phyloP scores from a whole-genome alignment of 2,113 vertebrate genomes.

The Numida meleagris region DNA sequence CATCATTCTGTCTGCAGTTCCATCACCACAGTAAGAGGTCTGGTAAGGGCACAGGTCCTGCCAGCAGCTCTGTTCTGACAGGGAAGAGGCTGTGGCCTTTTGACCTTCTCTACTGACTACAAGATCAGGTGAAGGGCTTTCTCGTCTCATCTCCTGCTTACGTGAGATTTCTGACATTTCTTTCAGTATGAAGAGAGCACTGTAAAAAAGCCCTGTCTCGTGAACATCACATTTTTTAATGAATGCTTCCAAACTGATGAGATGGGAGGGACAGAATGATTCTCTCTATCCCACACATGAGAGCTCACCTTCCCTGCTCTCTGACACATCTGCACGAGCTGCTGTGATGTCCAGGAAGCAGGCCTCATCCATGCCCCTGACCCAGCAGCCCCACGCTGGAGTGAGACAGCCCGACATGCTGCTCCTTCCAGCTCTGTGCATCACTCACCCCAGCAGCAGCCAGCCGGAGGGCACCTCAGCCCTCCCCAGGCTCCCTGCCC shows the following conservation, averaged over 20 bases:
- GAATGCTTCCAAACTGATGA: background rate
- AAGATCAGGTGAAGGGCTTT: background rate
- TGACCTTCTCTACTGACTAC: background rate
- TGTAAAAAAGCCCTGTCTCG: background rate
- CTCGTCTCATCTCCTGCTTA: background rate
- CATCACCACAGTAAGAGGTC: background rate
- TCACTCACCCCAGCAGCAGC: background rate
- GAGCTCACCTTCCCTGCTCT: accelerated
- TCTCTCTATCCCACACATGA: accelerated
- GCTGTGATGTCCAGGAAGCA: background rate
- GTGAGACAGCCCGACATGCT: background rate
- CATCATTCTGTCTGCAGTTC: background rate
- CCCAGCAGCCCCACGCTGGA: background rate
- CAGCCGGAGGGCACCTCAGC: background rate
- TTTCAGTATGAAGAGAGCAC: background rate
- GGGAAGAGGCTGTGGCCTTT: background rate
- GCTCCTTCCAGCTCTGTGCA: background rate
- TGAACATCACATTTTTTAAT: background rate
- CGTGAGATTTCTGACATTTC: background rate
- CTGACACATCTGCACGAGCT: background rate
- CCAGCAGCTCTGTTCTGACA: background rate
- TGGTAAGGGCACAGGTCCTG: background rate
- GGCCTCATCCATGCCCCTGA: accelerated
- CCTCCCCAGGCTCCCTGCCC: background rate
- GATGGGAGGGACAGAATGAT: background rate